Conservation (phyloP, 2,888 invertebrate species). For the Pycnomerus fuliginosus region DNA sequence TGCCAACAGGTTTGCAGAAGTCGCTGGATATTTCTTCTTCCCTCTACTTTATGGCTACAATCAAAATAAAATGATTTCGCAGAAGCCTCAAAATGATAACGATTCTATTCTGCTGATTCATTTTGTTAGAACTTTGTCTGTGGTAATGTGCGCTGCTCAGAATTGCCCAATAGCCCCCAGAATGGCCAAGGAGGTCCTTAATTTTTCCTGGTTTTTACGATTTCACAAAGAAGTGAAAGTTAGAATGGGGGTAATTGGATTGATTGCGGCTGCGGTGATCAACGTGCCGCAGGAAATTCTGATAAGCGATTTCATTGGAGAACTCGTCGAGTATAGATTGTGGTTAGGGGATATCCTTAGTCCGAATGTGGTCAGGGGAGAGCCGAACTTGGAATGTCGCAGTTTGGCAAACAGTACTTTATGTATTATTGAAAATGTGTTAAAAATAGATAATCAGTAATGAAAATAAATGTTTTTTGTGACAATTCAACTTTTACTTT, state of each 20-base stretch:
- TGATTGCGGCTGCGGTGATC: slow-evolving; percentile 66
- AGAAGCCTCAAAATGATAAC: slow-evolving; percentile 60
- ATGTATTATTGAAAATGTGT: slow-evolving; percentile 56
- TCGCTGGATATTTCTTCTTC: slow-evolving; percentile 82
- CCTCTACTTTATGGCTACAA: slow-evolving; percentile 72
- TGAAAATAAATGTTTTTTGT: no score
- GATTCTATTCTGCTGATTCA: slow-evolving; percentile 68
- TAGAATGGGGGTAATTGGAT: slow-evolving; percentile 64
- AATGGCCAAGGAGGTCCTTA: slow-evolving; percentile 71
- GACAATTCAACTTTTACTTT: no score
- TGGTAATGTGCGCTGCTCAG: slow-evolving; percentile 65
- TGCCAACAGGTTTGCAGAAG: slow-evolving; percentile 69
- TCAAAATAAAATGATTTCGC: slow-evolving; percentile 57
- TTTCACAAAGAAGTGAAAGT: slow-evolving; percentile 69
- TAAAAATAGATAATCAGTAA: slow-evolving; percentile 46
- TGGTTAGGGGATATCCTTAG: slow-evolving; percentile 66
- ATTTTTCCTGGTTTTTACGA: slow-evolving; percentile 65
- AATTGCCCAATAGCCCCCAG: slow-evolving; percentile 65
- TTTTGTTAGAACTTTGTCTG: slow-evolving; percentile 67
- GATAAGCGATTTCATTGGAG: slow-evolving; percentile 60
- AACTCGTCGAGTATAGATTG: slow-evolving; percentile 63
- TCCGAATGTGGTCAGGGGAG: slow-evolving; percentile 60
- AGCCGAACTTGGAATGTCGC: slow-evolving; percentile 65
- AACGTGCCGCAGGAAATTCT: slow-evolving; percentile 62
- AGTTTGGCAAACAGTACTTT: slow-evolving; percentile 64